Conservation (phyloP, 2,113 vertebrate species). For the Dromas ardeola region DNA sequence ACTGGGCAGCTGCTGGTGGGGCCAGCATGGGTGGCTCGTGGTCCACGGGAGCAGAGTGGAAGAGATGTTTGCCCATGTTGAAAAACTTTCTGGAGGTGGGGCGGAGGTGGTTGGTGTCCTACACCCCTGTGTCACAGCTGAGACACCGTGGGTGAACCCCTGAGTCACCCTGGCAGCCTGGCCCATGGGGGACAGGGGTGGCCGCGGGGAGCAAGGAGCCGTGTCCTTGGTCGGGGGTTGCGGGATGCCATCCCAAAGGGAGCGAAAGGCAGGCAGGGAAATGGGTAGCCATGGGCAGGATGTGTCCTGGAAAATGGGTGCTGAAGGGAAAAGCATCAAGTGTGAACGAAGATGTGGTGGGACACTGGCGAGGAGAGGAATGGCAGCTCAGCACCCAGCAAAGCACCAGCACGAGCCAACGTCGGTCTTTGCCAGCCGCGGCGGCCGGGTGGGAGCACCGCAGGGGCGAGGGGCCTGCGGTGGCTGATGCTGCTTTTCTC, state of each 20-base stretch:
- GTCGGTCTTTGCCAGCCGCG: rapidly evolving
- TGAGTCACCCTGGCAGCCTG: not conserved
- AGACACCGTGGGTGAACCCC: not conserved
- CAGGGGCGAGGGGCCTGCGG: not conserved
- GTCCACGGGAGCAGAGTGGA: rapidly evolving
- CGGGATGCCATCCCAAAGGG: not conserved
- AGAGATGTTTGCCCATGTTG: rapidly evolving
- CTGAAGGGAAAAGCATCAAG: not conserved
- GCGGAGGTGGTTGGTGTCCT: not conserved
- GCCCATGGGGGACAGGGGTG: too few relatives aligned
- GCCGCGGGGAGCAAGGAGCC: rapidly evolving
- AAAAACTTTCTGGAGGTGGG: not conserved
- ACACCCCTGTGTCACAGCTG: not conserved
- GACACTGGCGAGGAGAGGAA: rapidly evolving
- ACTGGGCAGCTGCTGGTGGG: not conserved
- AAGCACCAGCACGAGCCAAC: rapidly evolving
- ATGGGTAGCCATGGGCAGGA: not conserved
- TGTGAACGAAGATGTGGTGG: not conserved
- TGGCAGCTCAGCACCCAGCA: not conserved
- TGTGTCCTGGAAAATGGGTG: not conserved
- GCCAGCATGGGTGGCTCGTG: not conserved
- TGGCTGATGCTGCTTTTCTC: conserved; percentile 5
- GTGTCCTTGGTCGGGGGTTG: rapidly evolving
- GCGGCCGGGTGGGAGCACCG: not conserved
- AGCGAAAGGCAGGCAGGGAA: not conserved